A percentile compares a stretch with the other conserved stretches of the same genome.
phyloP scores from a whole-genome alignment of 2,113 vertebrate genomes.

The Pseudorectes ferrugineus region DNA sequence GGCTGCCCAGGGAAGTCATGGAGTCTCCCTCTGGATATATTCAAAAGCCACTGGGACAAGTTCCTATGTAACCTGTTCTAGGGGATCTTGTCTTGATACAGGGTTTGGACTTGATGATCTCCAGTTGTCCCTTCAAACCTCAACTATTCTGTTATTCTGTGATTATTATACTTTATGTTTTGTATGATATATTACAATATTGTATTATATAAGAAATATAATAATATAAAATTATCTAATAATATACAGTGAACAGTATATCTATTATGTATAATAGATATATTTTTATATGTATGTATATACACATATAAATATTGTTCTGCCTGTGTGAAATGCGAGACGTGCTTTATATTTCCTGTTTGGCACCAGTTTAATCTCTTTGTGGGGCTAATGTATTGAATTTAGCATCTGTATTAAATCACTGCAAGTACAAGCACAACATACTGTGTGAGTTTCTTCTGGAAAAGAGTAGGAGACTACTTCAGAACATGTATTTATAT shows the following conservation, averaged over 20 bases:
- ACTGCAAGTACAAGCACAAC: not conserved
- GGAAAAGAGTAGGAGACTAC: not conserved
- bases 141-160: too few species aligned
- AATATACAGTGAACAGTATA: not conserved
- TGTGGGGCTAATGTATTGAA: not conserved
- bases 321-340: not conserved
- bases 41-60: not conserved
- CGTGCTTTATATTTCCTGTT: rapidly evolving
- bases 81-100: not conserved
- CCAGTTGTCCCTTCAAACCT: too few species aligned
- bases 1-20: not conserved
- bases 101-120: not conserved
- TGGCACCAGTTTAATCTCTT: not conserved
- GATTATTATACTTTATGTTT: not conserved
- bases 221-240: not conserved
- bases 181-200: not conserved
- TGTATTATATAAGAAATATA: not conserved
- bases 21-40: not conserved
- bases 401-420: not conserved
- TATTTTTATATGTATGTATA: not conserved
- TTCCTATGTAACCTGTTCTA: not conserved
- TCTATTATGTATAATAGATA: too few species aligned
- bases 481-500: not conserved
- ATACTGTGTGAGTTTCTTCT: not conserved
- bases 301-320: not conserved